Percentiles rank a stretch among this genome's conserved stretches.
Evolutionary conservation across 2,113 vertebrate species (phyloP).

Genomic region (Stigmatopora argus): DNA sequence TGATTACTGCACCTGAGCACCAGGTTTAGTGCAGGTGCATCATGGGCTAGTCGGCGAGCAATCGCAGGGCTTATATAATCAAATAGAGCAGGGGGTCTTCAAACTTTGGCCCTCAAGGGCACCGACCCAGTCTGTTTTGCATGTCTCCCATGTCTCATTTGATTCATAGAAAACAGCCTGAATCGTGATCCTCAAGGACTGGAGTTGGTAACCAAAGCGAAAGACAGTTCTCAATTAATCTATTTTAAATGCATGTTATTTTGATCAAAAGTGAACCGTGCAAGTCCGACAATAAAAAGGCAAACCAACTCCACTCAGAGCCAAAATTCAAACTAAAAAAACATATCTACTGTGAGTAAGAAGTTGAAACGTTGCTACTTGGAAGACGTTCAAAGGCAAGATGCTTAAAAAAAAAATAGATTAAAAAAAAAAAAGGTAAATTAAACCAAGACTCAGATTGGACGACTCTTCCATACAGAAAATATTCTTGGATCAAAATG

Average conservation of each 20-base stretch:
- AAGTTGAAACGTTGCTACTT: neutral
- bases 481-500: constrained; percentile 1
- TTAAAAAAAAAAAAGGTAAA: neutral
- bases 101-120: too few species aligned
- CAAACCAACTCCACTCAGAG: neutral
- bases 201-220: too few species aligned
- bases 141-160: too few species aligned
- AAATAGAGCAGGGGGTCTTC: neutral
- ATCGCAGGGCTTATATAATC: neutral
- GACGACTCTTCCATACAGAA: constrained; percentile 2
- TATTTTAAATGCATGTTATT: too few species aligned
- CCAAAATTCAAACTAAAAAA: neutral
- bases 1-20: neutral
- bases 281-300: too few species aligned
- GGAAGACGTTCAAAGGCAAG: neutral
- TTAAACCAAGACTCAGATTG: neutral
- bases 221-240: too few species aligned
- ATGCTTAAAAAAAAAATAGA: too few species aligned
- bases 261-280: neutral
- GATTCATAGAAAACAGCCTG: too few species aligned
- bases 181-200: too few species aligned
- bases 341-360: neutral
- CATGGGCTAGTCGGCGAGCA: neutral
- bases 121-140: too few species aligned
- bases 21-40: neutral